Conservation (phyloP, 1,140 invertebrate species). For the Drosophila eugracilis region DNA sequence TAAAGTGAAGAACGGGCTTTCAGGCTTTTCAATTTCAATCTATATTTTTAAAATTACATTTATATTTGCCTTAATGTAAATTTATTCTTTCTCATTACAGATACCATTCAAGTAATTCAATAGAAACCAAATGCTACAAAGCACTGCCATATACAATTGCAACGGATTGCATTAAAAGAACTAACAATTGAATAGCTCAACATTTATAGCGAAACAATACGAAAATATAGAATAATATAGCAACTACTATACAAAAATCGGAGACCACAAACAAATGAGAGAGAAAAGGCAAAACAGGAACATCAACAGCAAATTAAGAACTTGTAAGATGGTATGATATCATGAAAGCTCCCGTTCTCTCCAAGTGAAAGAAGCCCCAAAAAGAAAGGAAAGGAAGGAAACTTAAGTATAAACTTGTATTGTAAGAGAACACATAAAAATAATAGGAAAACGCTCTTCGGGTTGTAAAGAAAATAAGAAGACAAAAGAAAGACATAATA, state of each 20-base stretch:
- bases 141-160: constrained; percentile 67
- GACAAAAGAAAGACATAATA: constrained; percentile 47
- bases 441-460: constrained; percentile 63
- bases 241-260: constrained; percentile 17
- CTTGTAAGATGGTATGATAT: constrained; percentile 22
- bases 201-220: constrained; percentile 43
- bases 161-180: constrained; percentile 50
- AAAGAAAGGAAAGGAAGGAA: constrained; percentile 18
- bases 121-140: constrained; percentile 65
- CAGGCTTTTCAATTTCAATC: no score
- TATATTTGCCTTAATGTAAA: background rate
- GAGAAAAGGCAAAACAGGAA: constrained; percentile 34
- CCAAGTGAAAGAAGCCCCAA: constrained; percentile 28
- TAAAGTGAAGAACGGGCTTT: no score
- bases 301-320: constrained; percentile 31
- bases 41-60: background rate
- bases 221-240: constrained; percentile 34
- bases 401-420: constrained; percentile 49
- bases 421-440: constrained; percentile 44
- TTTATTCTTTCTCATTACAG: constrained; percentile 26
- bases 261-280: constrained; percentile 37
- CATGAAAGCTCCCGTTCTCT: constrained; percentile 24
- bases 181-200: constrained; percentile 50
- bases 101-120: constrained; percentile 49
- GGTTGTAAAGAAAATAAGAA: constrained; percentile 62